Conservation (phyloP, 2,888 invertebrate species). For the Argynnis bischoffii region DNA sequence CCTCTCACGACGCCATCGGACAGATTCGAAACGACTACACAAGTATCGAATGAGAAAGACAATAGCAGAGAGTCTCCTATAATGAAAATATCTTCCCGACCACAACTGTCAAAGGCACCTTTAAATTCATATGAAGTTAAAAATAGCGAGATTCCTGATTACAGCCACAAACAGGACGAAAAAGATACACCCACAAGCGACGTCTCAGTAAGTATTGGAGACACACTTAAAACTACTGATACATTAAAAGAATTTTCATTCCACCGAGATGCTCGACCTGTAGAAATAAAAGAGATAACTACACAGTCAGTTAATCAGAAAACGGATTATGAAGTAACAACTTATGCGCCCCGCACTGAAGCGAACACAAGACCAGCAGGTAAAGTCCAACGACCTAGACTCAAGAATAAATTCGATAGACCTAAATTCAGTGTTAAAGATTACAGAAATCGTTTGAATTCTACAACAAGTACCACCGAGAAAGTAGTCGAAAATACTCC, state of each 20-base stretch:
- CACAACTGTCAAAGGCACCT: constrained; percentile 53
- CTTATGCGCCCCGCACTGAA: constrained; percentile 58
- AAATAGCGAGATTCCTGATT: constrained; percentile 66
- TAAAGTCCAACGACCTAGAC: constrained; percentile 62
- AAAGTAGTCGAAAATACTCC: constrained; percentile 58
- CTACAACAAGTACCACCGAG: constrained; percentile 77
- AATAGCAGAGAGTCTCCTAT: constrained; percentile 70
- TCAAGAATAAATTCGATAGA: constrained; percentile 83
- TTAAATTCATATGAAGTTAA: constrained; percentile 55
- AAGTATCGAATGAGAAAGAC: constrained; percentile 54
- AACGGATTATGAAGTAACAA: constrained; percentile 53
- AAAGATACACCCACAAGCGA: constrained; percentile 80
- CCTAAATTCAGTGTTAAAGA: constrained; percentile 90
- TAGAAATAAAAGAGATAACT: constrained; percentile 68
- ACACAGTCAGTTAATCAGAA: constrained; percentile 54
- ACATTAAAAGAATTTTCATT: constrained; percentile 66
- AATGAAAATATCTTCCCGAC: constrained; percentile 77
- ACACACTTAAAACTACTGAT: constrained; percentile 59
- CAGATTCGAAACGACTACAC: constrained; percentile 66
- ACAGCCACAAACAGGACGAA: constrained; percentile 77
- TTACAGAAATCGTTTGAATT: constrained; percentile 85
- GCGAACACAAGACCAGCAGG: constrained; percentile 54
- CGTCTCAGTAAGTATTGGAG: constrained; percentile 65
- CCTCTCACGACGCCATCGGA: constrained; percentile 56
- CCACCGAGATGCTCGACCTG: constrained; percentile 72